phyloP scores from a whole-genome alignment of 1,140 invertebrate genomes.

The Diabrotica undecimpunctata region DNA sequence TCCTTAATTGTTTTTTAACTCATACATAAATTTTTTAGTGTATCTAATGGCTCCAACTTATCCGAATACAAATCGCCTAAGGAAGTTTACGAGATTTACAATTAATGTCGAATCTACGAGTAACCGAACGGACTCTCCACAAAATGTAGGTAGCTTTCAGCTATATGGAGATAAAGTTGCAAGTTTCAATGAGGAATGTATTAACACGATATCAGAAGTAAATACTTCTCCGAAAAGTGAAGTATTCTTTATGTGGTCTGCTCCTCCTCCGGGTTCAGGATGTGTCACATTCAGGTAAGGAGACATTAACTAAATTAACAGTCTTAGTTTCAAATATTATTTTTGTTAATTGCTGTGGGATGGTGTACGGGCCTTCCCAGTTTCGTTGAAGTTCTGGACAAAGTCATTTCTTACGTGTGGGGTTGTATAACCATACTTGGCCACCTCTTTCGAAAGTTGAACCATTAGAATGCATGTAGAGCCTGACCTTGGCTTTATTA shows the following conservation, averaged over 20 bases:
- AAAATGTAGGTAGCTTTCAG: slow-evolving; percentile 71
- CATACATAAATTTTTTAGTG: slow-evolving; percentile 50
- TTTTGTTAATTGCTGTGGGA: background rate
- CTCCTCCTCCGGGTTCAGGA: slow-evolving; percentile 76
- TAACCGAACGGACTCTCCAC: slow-evolving; percentile 51
- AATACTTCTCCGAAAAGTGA: slow-evolving; percentile 78
- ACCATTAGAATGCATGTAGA: too few species aligned
- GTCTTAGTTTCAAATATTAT: background rate
- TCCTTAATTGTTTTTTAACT: too few species aligned
- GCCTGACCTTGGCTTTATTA: too few species aligned
- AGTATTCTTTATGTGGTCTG: slow-evolving; percentile 87
- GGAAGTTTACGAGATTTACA: slow-evolving; percentile 79
- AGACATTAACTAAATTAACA: too few species aligned
- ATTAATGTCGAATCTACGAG: slow-evolving; percentile 69
- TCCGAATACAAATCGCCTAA: slow-evolving; percentile 51
- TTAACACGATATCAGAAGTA: slow-evolving; percentile 79
- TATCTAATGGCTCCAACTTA: slow-evolving; percentile 71
- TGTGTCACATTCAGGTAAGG: slow-evolving; percentile 77
- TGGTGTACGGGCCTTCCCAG: background rate
- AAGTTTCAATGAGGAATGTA: slow-evolving; percentile 79
- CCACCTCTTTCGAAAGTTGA: too few species aligned
- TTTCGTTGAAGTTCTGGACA: too few species aligned
- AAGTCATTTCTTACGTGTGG: too few species aligned
- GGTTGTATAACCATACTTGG: too few species aligned
- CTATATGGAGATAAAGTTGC: slow-evolving; percentile 75